A percentile compares a stretch with the other conserved stretches of the same genome.
Conservation (phyloP, 2,888 invertebrate genomes). For the Dorcus parallelipipedus region DNA sequence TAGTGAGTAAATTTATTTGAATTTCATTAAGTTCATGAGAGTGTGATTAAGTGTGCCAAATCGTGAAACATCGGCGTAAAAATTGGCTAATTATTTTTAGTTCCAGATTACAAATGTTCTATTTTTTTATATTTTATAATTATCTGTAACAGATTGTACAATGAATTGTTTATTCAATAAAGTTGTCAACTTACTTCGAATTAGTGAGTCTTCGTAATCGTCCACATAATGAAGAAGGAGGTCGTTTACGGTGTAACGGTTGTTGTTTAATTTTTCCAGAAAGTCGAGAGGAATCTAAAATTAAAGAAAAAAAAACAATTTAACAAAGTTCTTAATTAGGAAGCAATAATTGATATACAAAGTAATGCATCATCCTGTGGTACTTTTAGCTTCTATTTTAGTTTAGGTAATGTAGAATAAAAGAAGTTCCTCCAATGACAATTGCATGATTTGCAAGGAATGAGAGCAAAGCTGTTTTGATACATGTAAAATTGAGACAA, state of each 20-base stretch:
- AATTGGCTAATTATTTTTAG: background rate
- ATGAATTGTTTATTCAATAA: background rate
- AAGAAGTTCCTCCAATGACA: no score
- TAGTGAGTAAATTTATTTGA: no score
- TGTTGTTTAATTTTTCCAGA: constrained; percentile 36
- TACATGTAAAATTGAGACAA: no score
- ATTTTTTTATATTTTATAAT: no score
- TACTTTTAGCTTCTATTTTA: no score
- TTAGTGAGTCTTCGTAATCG: constrained; percentile 28
- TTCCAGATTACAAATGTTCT: background rate
- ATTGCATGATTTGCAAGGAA: no score
- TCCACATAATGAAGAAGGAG: constrained; percentile 40
- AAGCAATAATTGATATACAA: no score
- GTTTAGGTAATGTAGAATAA: no score
- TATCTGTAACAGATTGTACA: background rate
- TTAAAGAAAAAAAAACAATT: constrained; percentile 1
- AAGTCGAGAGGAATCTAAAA: constrained; percentile 44
- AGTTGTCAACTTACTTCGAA: constrained; percentile 25
- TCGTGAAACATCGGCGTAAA: background rate
- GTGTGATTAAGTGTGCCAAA: background rate
- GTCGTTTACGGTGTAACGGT: constrained; percentile 32
- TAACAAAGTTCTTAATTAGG: no score
- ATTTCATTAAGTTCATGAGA: background rate
- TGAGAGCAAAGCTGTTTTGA: no score
- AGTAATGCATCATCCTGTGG: no score